Evolutionary conservation across 2,797 vertebrate species (phyloP).

Genomic region (Silurus aristotelis): DNA sequence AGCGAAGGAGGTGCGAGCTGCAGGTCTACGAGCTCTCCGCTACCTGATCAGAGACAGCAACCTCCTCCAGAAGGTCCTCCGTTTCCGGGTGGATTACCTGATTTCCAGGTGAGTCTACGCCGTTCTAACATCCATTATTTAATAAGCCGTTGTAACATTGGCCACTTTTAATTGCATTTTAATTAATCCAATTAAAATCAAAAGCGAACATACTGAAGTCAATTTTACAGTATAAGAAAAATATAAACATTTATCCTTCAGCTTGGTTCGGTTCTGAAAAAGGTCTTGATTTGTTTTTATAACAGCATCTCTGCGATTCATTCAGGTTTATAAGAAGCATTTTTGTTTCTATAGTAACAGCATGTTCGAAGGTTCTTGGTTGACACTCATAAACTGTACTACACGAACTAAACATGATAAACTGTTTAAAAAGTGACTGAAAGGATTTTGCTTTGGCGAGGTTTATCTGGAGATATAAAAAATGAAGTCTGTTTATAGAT

Average conservation of each 20-base stretch:
- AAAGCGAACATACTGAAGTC: neutral
- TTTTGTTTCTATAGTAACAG: neutral
- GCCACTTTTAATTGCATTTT: neutral
- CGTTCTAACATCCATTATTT: neutral
- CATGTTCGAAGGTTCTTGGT: neutral
- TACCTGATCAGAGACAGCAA: constrained; percentile 93
- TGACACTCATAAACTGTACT: too few relatives aligned
- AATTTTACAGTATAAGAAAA: neutral
- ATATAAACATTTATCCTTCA: neutral
- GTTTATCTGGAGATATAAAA: neutral
- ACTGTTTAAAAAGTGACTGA: neutral
- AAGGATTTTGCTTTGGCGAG: neutral
- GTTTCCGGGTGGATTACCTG: constrained; percentile 96
- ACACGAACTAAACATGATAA: neutral
- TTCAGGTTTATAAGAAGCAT: neutral
- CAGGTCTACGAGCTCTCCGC: constrained; percentile 92
- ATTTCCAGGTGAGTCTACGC: constrained; percentile 86
- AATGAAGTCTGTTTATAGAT: neutral
- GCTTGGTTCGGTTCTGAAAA: neutral
- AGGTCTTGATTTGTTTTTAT: neutral
- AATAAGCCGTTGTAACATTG: neutral
- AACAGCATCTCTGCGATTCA: neutral
- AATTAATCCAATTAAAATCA: too few relatives aligned
- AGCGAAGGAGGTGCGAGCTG: constrained; percentile 97
- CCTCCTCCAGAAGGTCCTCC: constrained; percentile 95